Conservation (phyloP, 1,140 invertebrate species). For the Drosophila nigromelanica region DNA sequence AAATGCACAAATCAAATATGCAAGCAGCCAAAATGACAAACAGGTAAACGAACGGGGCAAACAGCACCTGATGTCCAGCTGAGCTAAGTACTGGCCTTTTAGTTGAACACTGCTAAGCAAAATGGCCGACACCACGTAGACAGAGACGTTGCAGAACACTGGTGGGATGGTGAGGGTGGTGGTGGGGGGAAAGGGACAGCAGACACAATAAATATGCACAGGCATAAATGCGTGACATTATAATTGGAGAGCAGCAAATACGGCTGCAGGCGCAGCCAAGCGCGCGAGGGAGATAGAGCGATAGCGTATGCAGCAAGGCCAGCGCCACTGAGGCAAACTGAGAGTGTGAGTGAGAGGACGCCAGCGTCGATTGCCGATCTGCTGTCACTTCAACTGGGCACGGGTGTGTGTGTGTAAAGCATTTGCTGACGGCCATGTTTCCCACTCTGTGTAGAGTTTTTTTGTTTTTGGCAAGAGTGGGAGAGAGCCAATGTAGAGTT, state of each 20-base stretch:
- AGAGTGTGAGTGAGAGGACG: neutral
- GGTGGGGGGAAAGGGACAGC: conserved; percentile 4
- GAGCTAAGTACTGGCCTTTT: conserved; percentile 53
- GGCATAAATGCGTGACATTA: conserved; percentile 66
- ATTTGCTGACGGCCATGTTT: too few relatives aligned
- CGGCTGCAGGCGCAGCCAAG: neutral
- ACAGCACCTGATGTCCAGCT: conserved; percentile 67
- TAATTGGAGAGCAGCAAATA: conserved; percentile 54
- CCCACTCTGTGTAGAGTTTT: neutral
- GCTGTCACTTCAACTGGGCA: neutral
- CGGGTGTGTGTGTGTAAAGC: neutral
- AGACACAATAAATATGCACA: conserved; percentile 63
- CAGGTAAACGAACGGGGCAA: conserved; percentile 22
- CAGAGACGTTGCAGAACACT: neutral
- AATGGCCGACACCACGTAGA: conserved; percentile 3
- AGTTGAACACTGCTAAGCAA: conserved; percentile 63
- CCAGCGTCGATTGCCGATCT: neutral
- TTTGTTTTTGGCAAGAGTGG: too few relatives aligned
- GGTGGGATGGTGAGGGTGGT: too few relatives aligned
- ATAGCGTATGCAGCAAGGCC: neutral
- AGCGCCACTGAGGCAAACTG: neutral
- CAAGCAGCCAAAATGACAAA: conserved; percentile 67
- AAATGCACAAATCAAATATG: conserved; percentile 82
- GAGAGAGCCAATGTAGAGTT: neutral
- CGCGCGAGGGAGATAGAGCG: conserved; percentile 10